A percentile compares a stretch with the other conserved stretches of the same genome.
phyloP scores from a whole-genome alignment of 2,888 invertebrate species.

The Dione juno region DNA sequence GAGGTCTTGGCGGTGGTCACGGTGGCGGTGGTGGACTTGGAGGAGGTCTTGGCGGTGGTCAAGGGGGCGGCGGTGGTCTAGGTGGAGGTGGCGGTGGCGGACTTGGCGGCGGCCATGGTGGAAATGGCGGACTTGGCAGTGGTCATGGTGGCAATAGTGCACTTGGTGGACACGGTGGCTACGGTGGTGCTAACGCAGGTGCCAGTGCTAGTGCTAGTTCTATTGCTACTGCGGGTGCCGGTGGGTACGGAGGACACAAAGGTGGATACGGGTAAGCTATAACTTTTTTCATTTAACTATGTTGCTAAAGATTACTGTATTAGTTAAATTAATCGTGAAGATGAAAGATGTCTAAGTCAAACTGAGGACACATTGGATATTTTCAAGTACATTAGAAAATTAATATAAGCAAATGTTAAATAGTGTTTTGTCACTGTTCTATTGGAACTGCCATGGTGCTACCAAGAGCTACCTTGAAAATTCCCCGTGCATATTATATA shows the following conservation, averaged over 20 bases:
- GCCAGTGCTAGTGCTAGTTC: conserved; percentile 48
- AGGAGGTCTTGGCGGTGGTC: conserved; percentile 39
- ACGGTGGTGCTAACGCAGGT: conserved; percentile 44
- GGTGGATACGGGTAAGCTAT: conserved; percentile 58
- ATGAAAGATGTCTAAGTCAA: too few relatives aligned
- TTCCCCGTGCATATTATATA: neutral
- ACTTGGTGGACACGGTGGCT: conserved; percentile 44
- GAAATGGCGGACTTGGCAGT: conserved; percentile 39
- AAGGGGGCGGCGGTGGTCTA: conserved; percentile 46
- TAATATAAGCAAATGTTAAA: too few relatives aligned
- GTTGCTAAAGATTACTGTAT: neutral
- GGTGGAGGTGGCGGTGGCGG: too few relatives aligned
- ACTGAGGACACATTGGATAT: too few relatives aligned
- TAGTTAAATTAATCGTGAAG: too few relatives aligned
- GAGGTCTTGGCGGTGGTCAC: conserved; percentile 30
- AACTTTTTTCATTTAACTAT: neutral
- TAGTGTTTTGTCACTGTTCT: neutral
- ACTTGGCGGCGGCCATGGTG: conserved; percentile 44
- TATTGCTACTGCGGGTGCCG: conserved; percentile 46
- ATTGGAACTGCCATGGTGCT: neutral
- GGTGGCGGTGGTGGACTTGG: too few relatives aligned
- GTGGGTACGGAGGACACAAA: conserved; percentile 52
- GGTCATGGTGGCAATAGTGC: conserved; percentile 29
- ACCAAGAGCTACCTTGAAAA: neutral
- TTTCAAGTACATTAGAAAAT: too few relatives aligned